These are phyloP conservation scores for Rhinophrynus dorsalis DNA, from an alignment of 2,797 vertebrate species.

Conservation along the genomic window DNA sequence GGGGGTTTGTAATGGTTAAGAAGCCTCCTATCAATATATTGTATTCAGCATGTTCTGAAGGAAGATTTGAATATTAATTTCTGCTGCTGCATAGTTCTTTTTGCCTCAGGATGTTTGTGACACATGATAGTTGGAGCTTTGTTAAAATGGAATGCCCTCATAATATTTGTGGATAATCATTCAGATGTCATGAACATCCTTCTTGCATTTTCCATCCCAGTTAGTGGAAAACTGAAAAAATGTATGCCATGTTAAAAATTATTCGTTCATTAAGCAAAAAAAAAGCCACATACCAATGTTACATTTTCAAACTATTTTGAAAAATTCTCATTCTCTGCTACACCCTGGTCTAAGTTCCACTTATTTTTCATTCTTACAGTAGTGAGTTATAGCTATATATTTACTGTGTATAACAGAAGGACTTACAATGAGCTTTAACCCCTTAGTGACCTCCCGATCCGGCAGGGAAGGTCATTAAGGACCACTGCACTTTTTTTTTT, in stretches of 20 bases:
- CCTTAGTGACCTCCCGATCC: too few relatives aligned
- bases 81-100: not conserved
- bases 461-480: too few relatives aligned
- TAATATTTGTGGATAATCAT: slow-evolving; percentile 33
- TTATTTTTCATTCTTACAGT: too few relatives aligned
- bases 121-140: slow-evolving; percentile 15
- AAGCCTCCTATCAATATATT: slow-evolving; percentile 8
- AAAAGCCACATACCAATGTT: too few relatives aligned
- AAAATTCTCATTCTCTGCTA: too few relatives aligned
- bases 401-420: too few relatives aligned
- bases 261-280: not conserved
- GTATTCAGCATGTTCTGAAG: slow-evolving; percentile 4
- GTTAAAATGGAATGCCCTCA: slow-evolving; percentile 7
- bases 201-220: slow-evolving; percentile 9
- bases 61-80: slow-evolving; percentile 25
- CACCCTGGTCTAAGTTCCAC: too few relatives aligned
- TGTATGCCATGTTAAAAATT: not conserved
- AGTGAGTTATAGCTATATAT: too few relatives aligned
- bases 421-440: too few relatives aligned
- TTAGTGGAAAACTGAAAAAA: slow-evolving; percentile 18
- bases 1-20: not conserved
- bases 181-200: slow-evolving; percentile 12
- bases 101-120: slow-evolving; percentile 39
- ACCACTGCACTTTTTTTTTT: too few relatives aligned
- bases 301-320: too few relatives aligned